Evolutionary conservation across 1,140 invertebrate genomes (phyloP).

Genomic region (Latrodectus geometricus): DNA sequence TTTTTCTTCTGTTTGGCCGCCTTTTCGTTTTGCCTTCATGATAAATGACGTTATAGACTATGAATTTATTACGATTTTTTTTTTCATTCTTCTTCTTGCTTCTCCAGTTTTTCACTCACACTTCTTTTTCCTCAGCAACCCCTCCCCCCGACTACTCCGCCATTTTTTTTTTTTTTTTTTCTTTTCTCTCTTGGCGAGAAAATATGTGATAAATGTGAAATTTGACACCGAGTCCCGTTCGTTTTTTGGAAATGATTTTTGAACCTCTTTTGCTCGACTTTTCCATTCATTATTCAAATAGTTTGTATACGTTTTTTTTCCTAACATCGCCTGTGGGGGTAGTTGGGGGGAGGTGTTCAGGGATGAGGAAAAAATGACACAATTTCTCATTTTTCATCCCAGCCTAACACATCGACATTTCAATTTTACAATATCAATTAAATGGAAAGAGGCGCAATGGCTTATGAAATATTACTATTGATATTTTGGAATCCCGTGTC

Average conservation of each 20-base stretch:
- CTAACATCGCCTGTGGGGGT: not conserved
- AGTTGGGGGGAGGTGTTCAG: no score
- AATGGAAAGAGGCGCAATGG: not conserved
- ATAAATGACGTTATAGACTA: conserved; percentile 26
- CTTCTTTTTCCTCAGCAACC: no score
- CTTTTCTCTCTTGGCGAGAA: not conserved
- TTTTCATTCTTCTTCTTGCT: not conserved
- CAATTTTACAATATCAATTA: conserved; percentile 3
- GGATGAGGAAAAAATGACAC: not conserved
- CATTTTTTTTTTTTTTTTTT: conserved; percentile 1
- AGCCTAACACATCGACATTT: not conserved
- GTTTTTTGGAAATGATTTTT: conserved; percentile 2
- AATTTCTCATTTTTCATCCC: not conserved
- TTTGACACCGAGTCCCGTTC: conserved; percentile 10
- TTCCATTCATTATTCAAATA: conserved; percentile 9
- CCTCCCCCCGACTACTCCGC: not conserved
- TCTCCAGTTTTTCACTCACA: no score
- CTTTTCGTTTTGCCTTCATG: not conserved
- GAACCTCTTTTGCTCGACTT: not conserved
- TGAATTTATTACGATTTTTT: conserved; percentile 28
- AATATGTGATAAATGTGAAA: conserved; percentile 14
- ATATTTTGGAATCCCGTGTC: not conserved
- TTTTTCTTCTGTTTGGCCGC: not conserved
- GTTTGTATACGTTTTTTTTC: not conserved
- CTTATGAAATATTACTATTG: not conserved